A percentile compares a stretch with the other conserved stretches of the same genome.
Conservation (phyloP, 2,113 vertebrate genomes). For the Gobio gobio region DNA sequence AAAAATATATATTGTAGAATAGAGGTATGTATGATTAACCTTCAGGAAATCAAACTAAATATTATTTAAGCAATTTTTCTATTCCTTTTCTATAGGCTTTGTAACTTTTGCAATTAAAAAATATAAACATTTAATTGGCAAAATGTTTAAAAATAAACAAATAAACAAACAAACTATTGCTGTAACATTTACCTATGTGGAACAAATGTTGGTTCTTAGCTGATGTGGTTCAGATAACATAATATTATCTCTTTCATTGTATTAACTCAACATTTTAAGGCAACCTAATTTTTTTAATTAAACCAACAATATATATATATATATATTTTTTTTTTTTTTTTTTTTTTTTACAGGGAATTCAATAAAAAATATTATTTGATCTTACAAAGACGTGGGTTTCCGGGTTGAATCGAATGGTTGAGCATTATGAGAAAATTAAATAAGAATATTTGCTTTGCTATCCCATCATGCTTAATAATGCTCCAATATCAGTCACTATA, state of each 20-base stretch:
- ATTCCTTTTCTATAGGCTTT: background rate
- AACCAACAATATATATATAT: no score
- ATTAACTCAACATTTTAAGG: no score
- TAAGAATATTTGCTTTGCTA: background rate
- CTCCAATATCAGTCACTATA: background rate
- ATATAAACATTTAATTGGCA: background rate
- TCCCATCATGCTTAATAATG: background rate
- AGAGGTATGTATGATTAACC: no score
- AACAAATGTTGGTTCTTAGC: no score
- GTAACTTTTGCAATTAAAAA: background rate
- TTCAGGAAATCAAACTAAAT: background rate
- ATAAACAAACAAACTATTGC: background rate
- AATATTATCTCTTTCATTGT: no score
- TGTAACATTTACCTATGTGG: no score
- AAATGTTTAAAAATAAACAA: background rate
- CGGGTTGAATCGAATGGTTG: background rate
- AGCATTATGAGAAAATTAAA: background rate
- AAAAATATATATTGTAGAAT: no score
- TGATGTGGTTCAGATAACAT: no score
- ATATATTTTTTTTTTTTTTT: no score
- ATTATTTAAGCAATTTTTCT: background rate
- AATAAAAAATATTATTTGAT: no score
- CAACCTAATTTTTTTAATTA: no score
- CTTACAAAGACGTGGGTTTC: background rate
- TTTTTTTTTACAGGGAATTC: no score